A percentile compares a stretch with the other conserved stretches of the same genome.
Conservation (phyloP, 2,888 invertebrate genomes). For the Eudasyphora cyanicolor region DNA sequence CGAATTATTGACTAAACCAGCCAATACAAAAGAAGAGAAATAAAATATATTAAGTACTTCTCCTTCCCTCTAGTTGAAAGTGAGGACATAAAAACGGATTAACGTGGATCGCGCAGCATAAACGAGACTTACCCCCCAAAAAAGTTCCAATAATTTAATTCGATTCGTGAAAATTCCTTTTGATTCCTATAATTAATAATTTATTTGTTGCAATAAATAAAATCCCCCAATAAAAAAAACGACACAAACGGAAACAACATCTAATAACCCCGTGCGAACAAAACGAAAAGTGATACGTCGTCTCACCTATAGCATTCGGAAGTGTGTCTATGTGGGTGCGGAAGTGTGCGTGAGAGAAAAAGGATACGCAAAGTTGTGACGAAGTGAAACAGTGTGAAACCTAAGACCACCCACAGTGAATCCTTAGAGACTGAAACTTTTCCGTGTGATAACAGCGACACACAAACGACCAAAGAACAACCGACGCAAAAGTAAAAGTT, state of each 20-base stretch:
- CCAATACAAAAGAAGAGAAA: slow-evolving; percentile 52
- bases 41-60: too few relatives aligned
- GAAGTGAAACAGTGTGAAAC: slow-evolving; percentile 29
- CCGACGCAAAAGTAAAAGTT: slow-evolving; percentile 50
- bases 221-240: slow-evolving; percentile 23
- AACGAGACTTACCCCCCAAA: slow-evolving; percentile 45
- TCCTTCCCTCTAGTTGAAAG: slow-evolving; percentile 23
- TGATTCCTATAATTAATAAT: slow-evolving; percentile 36
- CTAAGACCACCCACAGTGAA: slow-evolving; percentile 51
- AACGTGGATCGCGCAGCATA: too few relatives aligned
- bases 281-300: slow-evolving; percentile 22
- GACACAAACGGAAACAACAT: too few relatives aligned
- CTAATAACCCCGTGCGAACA: too few relatives aligned
- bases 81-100: slow-evolving; percentile 50
- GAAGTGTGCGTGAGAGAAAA: slow-evolving; percentile 25
- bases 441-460: slow-evolving; percentile 20
- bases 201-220: slow-evolving; percentile 24
- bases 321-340: slow-evolving; percentile 39
- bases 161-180: slow-evolving; percentile 48
- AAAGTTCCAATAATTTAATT: slow-evolving; percentile 41
- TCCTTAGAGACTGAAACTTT: slow-evolving; percentile 42
- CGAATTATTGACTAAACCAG: slow-evolving; percentile 69
- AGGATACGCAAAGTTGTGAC: slow-evolving; percentile 6
- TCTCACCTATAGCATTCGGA: slow-evolving; percentile 12
- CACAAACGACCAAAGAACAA: slow-evolving; percentile 45